These are phyloP conservation scores for Toxotes jaculatrix DNA, from an alignment of 2,113 vertebrate genomes.

Conservation along the genomic window DNA sequence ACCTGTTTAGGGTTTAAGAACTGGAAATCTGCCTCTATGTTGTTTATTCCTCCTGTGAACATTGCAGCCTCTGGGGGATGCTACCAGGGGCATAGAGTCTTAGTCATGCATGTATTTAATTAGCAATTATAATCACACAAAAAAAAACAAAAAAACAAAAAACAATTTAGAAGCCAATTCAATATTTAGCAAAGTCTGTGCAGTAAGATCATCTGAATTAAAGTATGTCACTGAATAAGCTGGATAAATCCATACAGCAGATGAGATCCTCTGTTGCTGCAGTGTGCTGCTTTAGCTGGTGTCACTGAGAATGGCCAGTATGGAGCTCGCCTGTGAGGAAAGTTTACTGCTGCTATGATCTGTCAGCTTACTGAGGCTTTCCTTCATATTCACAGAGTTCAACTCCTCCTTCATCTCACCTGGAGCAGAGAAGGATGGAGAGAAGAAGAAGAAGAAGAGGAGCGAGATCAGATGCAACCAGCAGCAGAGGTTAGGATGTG, in stretches of 20 bases:
- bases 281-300: conserved; percentile 55
- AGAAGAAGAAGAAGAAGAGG: conserved; percentile 23
- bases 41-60: background rate
- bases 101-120: background rate
- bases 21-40: background rate
- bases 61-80: background rate
- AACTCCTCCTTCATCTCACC: conserved; percentile 86
- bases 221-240: conserved; percentile 2
- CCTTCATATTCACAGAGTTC: conserved; percentile 84
- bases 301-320: conserved; percentile 80
- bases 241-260: conserved; percentile 9
- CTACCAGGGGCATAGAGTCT: background rate
- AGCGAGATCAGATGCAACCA: background rate
- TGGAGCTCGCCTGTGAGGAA: conserved; percentile 83
- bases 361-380: conserved; percentile 84
- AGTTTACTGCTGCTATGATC: conserved; percentile 84
- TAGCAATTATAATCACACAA: background rate
- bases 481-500: background rate
- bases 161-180: background rate
- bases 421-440: conserved; percentile 51
- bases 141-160: no score
- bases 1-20: background rate
- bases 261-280: background rate
- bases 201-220: conserved; percentile 2
- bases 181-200: conserved; percentile 8